Conservation (phyloP, 2,113 vertebrate genomes). For the Gymnorhina tibicen region DNA sequence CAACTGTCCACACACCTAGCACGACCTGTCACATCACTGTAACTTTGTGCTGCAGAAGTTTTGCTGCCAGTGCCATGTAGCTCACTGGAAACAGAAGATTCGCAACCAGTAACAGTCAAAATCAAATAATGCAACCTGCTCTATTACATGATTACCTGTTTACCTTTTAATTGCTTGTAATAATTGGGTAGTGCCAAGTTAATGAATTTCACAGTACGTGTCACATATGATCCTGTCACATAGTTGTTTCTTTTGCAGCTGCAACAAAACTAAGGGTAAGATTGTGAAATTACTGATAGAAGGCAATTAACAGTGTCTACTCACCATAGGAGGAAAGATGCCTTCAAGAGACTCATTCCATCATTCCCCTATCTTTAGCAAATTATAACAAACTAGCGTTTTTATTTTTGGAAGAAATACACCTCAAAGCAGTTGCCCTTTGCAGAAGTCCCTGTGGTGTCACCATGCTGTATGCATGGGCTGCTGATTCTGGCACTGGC, state of each 20-base stretch:
- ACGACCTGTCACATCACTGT: rapidly evolving
- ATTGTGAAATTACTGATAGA: background rate
- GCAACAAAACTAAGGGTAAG: background rate
- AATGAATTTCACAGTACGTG: background rate
- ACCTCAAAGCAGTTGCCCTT: background rate
- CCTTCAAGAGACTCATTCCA: background rate
- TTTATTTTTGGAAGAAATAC: background rate
- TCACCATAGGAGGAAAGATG: background rate
- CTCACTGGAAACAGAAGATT: background rate
- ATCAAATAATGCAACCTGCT: background rate
- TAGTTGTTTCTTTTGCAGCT: background rate
- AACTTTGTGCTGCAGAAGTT: background rate
- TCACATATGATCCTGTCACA: background rate
- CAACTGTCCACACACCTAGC: background rate
- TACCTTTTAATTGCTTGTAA: background rate
- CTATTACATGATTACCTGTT: background rate
- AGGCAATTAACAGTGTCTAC: background rate
- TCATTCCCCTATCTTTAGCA: background rate
- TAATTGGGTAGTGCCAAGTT: background rate
- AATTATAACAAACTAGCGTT: background rate
- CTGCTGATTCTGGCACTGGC: background rate
- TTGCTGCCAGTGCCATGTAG: background rate
- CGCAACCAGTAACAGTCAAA: background rate
- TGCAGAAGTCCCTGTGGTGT: background rate
- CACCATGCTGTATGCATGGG: background rate